A percentile compares a stretch with the other conserved stretches of the same genome.
These are phyloP conservation scores for Orthosia gracilis DNA, from an alignment of 2,888 invertebrate genomes.

Conservation along the genomic window DNA sequence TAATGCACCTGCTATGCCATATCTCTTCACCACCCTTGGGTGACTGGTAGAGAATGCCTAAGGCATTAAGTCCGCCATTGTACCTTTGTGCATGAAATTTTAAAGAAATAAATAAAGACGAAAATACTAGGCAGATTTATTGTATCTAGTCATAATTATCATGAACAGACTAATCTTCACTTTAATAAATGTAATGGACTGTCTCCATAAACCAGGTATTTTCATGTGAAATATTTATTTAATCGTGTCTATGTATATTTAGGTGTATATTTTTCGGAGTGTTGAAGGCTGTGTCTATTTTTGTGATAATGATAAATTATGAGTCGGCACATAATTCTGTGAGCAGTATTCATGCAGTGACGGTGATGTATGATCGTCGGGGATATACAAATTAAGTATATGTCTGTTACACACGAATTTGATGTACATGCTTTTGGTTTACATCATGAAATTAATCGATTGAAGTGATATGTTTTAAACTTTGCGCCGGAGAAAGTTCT, in stretches of 20 bases:
- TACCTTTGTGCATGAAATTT: too few relatives aligned
- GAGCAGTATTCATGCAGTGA: constrained; percentile 36
- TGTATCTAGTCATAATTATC: neutral
- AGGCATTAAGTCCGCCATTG: too few relatives aligned
- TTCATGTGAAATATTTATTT: neutral
- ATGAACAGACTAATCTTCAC: neutral
- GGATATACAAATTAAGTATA: constrained; percentile 8
- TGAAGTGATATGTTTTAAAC: neutral
- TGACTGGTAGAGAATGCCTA: too few relatives aligned
- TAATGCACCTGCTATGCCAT: too few relatives aligned
- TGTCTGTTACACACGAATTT: neutral
- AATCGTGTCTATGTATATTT: neutral
- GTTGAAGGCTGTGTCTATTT: constrained; percentile 48
- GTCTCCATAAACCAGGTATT: neutral
- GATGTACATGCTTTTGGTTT: neutral
- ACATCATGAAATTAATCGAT: constrained; percentile 16
- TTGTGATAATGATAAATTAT: constrained; percentile 42
- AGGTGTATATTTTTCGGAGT: neutral
- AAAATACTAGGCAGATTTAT: too few relatives aligned
- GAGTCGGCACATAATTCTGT: constrained; percentile 32
- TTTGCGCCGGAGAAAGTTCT: too few relatives aligned
- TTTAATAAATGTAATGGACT: neutral
- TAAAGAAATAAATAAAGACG: too few relatives aligned
- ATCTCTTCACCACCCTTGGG: too few relatives aligned
- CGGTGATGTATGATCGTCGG: constrained; percentile 38